Percentiles rank a stretch among this genome's conserved stretches.
These are phyloP conservation scores for Bufo bufo DNA, from an alignment of 2,113 vertebrate genomes.

Conservation along the genomic window DNA sequence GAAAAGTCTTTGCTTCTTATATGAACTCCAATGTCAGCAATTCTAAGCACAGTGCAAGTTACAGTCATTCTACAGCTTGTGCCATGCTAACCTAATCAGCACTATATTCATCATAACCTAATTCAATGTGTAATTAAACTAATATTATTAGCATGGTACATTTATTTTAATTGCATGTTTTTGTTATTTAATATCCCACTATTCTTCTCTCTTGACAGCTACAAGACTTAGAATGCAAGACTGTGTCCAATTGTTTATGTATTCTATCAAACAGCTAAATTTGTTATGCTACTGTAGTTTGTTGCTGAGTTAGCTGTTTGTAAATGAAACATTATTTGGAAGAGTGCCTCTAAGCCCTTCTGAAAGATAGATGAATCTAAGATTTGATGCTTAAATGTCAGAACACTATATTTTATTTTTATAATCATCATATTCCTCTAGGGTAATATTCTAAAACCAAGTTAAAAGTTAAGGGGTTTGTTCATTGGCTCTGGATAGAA, in stretches of 20 bases:
- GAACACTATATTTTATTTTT: slow-evolving; percentile 53
- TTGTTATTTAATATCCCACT: slow-evolving; percentile 42
- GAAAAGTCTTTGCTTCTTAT: neutral
- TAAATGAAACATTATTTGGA: slow-evolving; percentile 58
- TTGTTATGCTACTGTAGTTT: slow-evolving; percentile 46
- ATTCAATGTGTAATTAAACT: slow-evolving; percentile 30
- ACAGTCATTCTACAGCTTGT: neutral
- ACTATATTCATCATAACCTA: slow-evolving; percentile 22
- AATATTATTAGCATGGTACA: slow-evolving; percentile 33
- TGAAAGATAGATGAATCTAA: slow-evolving; percentile 56
- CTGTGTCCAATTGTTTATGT: slow-evolving; percentile 52
- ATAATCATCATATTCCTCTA: slow-evolving; percentile 35
- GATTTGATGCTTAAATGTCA: slow-evolving; percentile 55
- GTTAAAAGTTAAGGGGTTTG: slow-evolving; percentile 41
- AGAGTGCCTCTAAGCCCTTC: slow-evolving; percentile 52
- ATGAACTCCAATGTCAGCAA: neutral
- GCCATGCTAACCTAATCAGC: slow-evolving; percentile 10
- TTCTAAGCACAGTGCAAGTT: neutral
- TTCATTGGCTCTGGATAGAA: neutral
- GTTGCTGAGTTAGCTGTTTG: slow-evolving; percentile 56
- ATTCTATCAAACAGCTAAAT: slow-evolving; percentile 41
- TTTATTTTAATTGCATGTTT: slow-evolving; percentile 42
- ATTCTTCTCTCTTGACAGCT: slow-evolving; percentile 35
- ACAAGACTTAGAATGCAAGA: slow-evolving; percentile 33
- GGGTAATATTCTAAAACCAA: slow-evolving; percentile 33